Percentiles rank a stretch among this genome's conserved stretches.
Evolutionary conservation across 2,888 invertebrate species (phyloP).

Genomic region (Phytoseiulus persimilis): DNA sequence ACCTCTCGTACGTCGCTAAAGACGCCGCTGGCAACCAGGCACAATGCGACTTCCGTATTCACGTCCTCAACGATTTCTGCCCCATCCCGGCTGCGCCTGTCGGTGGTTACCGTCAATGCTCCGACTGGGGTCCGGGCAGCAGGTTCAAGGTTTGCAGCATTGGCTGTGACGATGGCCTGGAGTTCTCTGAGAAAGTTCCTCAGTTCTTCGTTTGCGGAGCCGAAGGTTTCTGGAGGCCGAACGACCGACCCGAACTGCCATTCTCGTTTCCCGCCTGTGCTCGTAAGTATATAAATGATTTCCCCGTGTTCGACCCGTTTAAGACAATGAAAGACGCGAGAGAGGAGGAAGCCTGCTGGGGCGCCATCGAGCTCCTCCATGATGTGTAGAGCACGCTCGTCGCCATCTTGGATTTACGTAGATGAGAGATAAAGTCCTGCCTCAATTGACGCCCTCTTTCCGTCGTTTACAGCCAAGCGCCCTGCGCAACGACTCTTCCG

Average conservation of each 20-base stretch:
- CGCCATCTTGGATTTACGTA: no score
- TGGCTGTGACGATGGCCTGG: conserved; percentile 67
- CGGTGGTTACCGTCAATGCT: conserved; percentile 81
- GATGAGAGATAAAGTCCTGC: no score
- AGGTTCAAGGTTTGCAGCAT: conserved; percentile 93
- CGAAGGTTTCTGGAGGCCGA: conserved; percentile 91
- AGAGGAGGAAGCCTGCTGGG: no score
- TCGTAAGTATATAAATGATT: no score
- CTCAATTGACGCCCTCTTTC: no score
- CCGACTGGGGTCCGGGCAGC: conserved; percentile 91
- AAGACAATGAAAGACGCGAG: no score
- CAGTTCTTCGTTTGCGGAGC: conserved; percentile 96
- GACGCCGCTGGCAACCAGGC: conserved; percentile 86
- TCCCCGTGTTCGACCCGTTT: no score
- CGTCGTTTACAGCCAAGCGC: conserved; percentile 61
- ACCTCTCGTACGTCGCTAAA: conserved; percentile 79
- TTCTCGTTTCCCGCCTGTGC: conserved; percentile 85
- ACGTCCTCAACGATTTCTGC: conserved; percentile 81
- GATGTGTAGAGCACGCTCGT: background rate
- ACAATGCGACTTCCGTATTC: conserved; percentile 80
- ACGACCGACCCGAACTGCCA: conserved; percentile 59
- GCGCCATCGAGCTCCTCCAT: no score
- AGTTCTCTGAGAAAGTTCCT: conserved; percentile 86
- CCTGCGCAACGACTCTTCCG: conserved; percentile 91
- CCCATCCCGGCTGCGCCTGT: conserved; percentile 77